These are phyloP conservation scores for Scaptomyza tumidula DNA, from an alignment of 2,888 invertebrate genomes.

Conservation along the genomic window DNA sequence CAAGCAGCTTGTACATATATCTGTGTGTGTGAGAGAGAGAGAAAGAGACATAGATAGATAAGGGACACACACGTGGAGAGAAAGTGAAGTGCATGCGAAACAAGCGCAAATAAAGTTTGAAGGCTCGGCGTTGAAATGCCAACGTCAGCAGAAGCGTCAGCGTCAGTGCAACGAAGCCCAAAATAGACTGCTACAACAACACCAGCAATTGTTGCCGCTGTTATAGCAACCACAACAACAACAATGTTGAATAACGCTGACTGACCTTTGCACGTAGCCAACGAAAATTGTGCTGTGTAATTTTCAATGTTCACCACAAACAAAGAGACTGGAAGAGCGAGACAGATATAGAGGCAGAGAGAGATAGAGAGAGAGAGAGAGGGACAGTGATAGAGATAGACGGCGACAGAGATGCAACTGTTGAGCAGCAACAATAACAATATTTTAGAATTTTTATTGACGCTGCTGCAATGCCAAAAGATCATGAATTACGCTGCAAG, in stretches of 20 bases:
- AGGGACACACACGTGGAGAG: constrained; percentile 12
- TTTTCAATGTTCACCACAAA: constrained; percentile 55
- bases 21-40: not conserved
- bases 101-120: constrained; percentile 66
- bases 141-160: constrained; percentile 61
- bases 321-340: not conserved
- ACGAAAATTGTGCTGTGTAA: constrained; percentile 55
- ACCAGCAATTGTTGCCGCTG: constrained; percentile 17
- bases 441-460: constrained; percentile 78
- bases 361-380: not conserved
- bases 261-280: constrained; percentile 68
- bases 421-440: constrained; percentile 60
- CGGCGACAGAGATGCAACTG: constrained; percentile 33
- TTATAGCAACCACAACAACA: constrained; percentile 34
- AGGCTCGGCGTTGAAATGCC: constrained; percentile 52
- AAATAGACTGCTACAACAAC: not conserved
- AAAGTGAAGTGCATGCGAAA: constrained; percentile 43
- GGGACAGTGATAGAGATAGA: not conserved
- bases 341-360: not conserved
- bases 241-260: constrained; percentile 46
- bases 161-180: constrained; percentile 20
- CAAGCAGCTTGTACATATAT: constrained; percentile 29
- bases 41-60: constrained; percentile 1
- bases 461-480: constrained; percentile 40
- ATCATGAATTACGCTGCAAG: constrained; percentile 66